Conservation (phyloP, 2,113 vertebrate genomes). For the Saimiri boliviensis region DNA sequence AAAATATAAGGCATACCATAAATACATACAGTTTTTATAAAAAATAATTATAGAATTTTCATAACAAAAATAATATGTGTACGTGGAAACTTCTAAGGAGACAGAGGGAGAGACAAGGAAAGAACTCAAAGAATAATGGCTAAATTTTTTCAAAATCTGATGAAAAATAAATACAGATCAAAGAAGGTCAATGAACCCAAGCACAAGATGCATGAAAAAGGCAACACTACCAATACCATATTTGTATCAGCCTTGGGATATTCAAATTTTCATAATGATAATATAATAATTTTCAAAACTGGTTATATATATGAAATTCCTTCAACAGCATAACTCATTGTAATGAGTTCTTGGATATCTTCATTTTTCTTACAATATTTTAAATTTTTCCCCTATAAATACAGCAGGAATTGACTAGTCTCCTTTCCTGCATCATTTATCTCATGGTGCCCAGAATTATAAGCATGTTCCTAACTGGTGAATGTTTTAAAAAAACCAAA, state of each 20-base stretch:
- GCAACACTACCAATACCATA: neutral
- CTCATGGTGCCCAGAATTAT: neutral
- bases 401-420: neutral
- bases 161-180: neutral
- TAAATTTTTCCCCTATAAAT: neutral
- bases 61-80: neutral
- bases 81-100: neutral
- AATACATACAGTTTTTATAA: neutral
- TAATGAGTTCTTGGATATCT: neutral
- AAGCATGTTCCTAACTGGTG: neutral
- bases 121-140: neutral
- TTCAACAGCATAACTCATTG: neutral
- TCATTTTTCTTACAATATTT: neutral
- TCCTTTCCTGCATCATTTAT: neutral
- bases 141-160: neutral
- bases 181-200: neutral
- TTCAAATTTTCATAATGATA: neutral
- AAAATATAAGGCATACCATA: neutral
- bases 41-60: neutral
- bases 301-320: neutral
- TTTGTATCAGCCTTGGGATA: neutral
- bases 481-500: constrained; percentile 31
- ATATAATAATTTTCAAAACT: neutral
- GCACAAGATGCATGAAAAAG: neutral
- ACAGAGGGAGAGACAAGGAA: neutral